Percentiles rank a stretch among this genome's conserved stretches.
phyloP scores from a whole-genome alignment of 2,888 invertebrate species.

The Troides aeacus region DNA sequence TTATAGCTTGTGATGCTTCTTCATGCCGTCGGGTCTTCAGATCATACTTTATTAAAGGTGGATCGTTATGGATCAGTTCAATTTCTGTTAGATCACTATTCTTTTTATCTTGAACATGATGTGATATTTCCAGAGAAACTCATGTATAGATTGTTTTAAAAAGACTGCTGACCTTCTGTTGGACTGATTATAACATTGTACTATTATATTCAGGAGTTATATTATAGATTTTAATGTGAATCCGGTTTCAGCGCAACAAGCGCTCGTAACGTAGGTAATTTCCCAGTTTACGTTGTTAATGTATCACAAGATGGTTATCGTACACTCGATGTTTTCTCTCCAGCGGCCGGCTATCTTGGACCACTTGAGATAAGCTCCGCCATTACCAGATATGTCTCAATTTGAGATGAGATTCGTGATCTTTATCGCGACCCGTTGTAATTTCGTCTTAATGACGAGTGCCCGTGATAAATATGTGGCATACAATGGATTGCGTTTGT shows the following conservation, averaged over 20 bases:
- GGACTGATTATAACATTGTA: too few relatives aligned
- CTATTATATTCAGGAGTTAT: too few relatives aligned
- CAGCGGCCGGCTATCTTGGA: conserved; percentile 36
- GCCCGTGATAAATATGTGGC: conserved; percentile 11
- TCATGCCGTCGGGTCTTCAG: too few relatives aligned
- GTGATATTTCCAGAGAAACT: too few relatives aligned
- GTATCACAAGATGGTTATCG: conserved; percentile 14
- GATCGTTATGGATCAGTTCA: too few relatives aligned
- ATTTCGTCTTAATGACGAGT: conserved; percentile 28
- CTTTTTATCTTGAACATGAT: too few relatives aligned
- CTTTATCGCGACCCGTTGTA: conserved; percentile 30
- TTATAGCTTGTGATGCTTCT: too few relatives aligned
- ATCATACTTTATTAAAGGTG: too few relatives aligned
- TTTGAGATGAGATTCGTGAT: conserved; percentile 35
- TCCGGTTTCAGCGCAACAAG: neutral
- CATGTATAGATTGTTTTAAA: too few relatives aligned
- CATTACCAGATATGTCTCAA: conserved; percentile 38
- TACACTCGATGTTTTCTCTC: conserved; percentile 27
- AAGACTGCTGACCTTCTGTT: too few relatives aligned
- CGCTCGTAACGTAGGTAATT: neutral
- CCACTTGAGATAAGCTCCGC: conserved; percentile 37
- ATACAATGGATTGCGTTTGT: neutral
- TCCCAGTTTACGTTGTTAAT: conserved; percentile 1
- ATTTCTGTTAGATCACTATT: too few relatives aligned
- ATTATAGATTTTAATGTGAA: neutral